These are phyloP conservation scores for Atrichornis clamosus DNA, from an alignment of 2,113 vertebrate genomes.

Conservation along the genomic window DNA sequence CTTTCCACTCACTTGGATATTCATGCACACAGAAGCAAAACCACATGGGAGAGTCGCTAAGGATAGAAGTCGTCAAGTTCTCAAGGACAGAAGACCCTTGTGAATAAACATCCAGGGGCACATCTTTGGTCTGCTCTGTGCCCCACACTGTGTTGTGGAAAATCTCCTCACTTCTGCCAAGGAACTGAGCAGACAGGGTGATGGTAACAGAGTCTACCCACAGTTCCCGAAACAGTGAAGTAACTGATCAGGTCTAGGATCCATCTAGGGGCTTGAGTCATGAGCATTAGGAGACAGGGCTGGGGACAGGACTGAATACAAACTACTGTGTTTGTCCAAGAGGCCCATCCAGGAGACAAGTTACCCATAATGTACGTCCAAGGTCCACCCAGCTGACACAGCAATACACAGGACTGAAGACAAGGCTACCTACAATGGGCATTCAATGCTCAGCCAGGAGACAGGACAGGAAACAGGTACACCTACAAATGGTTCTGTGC, in stretches of 20 bases:
- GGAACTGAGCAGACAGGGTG: background rate
- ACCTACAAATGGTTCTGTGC: background rate
- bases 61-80: background rate
- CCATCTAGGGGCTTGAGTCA: background rate
- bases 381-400: background rate
- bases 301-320: background rate
- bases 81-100: background rate
- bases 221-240: background rate
- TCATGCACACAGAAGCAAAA: background rate
- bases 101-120: background rate
- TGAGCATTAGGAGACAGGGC: fast-evolving
- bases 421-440: background rate
- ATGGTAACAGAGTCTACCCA: background rate
- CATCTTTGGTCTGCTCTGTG: background rate
- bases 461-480: background rate
- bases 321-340: fast-evolving
- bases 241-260: background rate
- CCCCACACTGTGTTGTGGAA: background rate
- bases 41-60: background rate
- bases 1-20: background rate
- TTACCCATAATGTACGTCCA: background rate
- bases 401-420: background rate
- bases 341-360: background rate
- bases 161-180: background rate
- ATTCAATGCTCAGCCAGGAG: background rate